Conservation (phyloP, 1,140 invertebrate species). For the Drosophila setifemur region DNA sequence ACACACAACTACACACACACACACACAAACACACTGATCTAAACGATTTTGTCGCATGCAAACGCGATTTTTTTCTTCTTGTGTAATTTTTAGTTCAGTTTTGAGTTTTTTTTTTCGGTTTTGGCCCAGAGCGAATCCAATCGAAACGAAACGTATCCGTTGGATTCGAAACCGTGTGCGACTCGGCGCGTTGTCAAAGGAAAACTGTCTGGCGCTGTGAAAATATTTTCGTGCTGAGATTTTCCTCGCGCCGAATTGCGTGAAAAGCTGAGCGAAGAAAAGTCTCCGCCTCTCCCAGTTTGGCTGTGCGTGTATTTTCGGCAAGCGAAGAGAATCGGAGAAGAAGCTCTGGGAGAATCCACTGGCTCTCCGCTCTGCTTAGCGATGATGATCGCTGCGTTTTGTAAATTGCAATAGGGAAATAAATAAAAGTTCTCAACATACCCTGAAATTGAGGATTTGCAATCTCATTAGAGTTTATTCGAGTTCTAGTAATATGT, state of each 20-base stretch:
- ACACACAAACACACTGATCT: not conserved
- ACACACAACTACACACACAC: slow-evolving; percentile 20
- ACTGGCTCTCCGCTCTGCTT: slow-evolving; percentile 13
- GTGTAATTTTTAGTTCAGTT: not conserved
- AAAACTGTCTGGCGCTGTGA: slow-evolving; percentile 66
- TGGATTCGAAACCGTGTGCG: slow-evolving; percentile 44
- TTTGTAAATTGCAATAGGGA: slow-evolving; percentile 66
- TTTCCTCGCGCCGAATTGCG: slow-evolving; percentile 35
- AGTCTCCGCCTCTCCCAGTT: slow-evolving; percentile 16
- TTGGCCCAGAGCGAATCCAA: slow-evolving; percentile 17
- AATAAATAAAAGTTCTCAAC: slow-evolving; percentile 45
- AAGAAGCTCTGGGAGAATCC: slow-evolving; percentile 27
- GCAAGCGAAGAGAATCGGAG: slow-evolving; percentile 25
- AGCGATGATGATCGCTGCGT: slow-evolving; percentile 37
- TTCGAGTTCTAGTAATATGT: too few relatives aligned
- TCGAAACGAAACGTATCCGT: not conserved
- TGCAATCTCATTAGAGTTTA: too few relatives aligned
- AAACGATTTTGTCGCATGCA: slow-evolving; percentile 55
- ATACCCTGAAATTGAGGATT: slow-evolving; percentile 1
- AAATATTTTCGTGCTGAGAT: slow-evolving; percentile 65
- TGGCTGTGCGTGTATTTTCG: slow-evolving; percentile 19
- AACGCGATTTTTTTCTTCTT: slow-evolving; percentile 35
- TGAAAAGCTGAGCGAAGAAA: slow-evolving; percentile 42
- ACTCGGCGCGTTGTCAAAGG: slow-evolving; percentile 79
- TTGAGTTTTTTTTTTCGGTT: slow-evolving; percentile 15